Evolutionary conservation across 2,113 vertebrate species (phyloP).

Genomic region (Poecile atricapillus): DNA sequence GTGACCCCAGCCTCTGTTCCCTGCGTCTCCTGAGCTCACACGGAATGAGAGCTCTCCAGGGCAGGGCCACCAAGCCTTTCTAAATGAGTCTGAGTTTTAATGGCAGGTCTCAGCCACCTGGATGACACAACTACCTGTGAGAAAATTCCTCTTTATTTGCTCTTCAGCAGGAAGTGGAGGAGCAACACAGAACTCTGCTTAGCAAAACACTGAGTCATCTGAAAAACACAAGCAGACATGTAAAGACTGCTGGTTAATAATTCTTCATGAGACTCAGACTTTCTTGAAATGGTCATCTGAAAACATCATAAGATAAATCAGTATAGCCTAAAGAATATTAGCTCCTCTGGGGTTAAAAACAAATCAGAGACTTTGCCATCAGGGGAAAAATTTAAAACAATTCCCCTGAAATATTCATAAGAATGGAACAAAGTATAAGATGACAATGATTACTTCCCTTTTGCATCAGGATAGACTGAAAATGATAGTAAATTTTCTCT

Average conservation of each 20-base stretch:
- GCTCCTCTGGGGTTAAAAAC: neutral
- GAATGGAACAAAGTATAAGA: neutral
- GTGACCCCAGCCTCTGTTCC: neutral
- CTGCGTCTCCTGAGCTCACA: neutral
- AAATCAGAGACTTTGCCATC: neutral
- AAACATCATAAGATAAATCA: neutral
- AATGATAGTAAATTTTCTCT: neutral
- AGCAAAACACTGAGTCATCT: neutral
- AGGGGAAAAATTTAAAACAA: neutral
- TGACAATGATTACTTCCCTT: neutral
- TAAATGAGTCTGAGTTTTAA: neutral
- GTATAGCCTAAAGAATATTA: neutral
- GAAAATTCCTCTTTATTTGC: neutral
- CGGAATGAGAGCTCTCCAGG: neutral
- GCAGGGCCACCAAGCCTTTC: neutral
- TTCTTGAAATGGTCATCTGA: neutral
- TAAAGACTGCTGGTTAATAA: neutral
- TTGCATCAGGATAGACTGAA: neutral
- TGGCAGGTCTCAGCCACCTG: neutral
- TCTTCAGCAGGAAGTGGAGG: neutral
- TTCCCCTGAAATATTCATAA: neutral
- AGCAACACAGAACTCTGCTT: neutral
- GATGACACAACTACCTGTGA: neutral
- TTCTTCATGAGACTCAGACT: neutral
- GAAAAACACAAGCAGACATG: neutral